Evolutionary conservation across 2,113 vertebrate genomes (phyloP).

Genomic region (Aplodontia rufa): DNA sequence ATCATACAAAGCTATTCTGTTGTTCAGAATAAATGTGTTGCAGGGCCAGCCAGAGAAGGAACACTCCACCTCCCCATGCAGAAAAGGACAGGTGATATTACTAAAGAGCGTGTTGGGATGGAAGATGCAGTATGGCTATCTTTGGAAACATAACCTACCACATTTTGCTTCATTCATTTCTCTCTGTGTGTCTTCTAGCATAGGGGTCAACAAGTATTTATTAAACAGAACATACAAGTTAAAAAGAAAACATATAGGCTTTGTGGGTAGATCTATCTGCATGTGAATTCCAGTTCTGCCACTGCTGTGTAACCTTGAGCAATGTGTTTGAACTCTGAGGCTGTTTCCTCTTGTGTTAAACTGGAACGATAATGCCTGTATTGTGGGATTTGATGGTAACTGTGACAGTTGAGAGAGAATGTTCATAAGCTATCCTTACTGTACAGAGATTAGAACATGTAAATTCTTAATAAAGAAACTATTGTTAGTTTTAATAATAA

Average conservation of each 20-base stretch:
- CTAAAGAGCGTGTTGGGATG: background rate
- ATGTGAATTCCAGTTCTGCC: background rate
- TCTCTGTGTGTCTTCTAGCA: background rate
- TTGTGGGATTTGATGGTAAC: background rate
- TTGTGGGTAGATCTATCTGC: background rate
- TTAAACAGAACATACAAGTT: background rate
- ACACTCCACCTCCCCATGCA: background rate
- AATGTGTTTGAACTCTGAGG: background rate
- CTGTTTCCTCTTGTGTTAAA: background rate
- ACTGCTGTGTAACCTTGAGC: background rate
- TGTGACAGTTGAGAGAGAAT: background rate
- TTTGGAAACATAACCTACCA: background rate
- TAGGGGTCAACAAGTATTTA: background rate
- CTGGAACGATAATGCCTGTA: background rate
- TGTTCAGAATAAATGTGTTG: background rate
- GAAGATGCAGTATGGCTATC: rapidly evolving
- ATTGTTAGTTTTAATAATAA: background rate
- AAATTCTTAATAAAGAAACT: background rate
- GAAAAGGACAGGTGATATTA: background rate
- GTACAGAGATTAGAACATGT: background rate
- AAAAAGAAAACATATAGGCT: background rate
- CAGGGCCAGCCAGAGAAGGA: background rate
- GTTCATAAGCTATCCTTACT: background rate
- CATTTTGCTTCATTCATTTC: background rate
- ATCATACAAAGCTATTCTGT: background rate